Conservation (phyloP, 2,797 vertebrate species). For the Hapalemur alaotrensis region DNA sequence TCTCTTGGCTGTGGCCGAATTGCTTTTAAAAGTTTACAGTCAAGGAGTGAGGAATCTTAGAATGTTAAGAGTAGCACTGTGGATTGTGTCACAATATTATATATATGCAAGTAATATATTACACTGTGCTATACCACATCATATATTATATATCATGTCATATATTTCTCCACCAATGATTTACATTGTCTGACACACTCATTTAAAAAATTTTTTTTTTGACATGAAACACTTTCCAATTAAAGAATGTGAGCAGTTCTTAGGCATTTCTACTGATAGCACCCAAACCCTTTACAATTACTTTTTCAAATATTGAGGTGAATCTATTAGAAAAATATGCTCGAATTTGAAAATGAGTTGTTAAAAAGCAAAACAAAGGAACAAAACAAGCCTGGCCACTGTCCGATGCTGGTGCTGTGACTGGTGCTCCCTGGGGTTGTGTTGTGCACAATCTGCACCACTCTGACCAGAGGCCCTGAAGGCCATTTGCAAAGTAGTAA, state of each 20-base stretch:
- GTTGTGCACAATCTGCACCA: rapidly evolving
- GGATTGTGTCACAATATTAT: neutral
- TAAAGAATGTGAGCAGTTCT: neutral
- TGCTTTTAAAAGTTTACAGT: neutral
- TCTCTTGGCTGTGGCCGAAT: neutral
- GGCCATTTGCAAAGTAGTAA: neutral
- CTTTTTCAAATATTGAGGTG: neutral
- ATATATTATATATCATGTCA: neutral
- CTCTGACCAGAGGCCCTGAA: neutral
- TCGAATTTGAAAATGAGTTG: neutral
- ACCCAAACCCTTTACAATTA: neutral
- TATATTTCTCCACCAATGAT: neutral
- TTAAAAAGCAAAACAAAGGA: neutral
- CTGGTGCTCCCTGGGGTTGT: neutral
- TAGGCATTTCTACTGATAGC: neutral
- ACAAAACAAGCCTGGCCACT: neutral
- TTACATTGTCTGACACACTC: neutral
- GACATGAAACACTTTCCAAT: neutral
- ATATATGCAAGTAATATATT: neutral
- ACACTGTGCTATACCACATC: neutral
- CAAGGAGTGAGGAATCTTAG: neutral
- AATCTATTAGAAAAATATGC: neutral
- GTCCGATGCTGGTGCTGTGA: neutral
- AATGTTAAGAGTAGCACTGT: neutral
- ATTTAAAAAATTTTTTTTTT: neutral